Percentiles rank a stretch among this genome's conserved stretches.
phyloP scores from a whole-genome alignment of 2,888 invertebrate genomes.

The Habroteleia sp. region DNA sequence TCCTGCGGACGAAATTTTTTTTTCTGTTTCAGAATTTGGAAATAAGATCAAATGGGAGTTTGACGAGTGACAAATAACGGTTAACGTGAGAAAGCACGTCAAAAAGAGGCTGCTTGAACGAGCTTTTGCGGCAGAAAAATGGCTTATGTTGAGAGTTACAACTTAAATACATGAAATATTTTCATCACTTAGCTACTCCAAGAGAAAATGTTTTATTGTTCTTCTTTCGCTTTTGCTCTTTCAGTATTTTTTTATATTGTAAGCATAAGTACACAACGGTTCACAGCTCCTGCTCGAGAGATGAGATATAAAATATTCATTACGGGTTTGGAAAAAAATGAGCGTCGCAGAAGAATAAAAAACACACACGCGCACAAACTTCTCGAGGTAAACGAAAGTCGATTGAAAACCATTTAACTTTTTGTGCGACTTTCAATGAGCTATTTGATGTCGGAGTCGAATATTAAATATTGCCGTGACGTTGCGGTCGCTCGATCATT shows the following conservation, averaged over 20 bases:
- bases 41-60: conserved; percentile 31
- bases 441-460: conserved; percentile 12
- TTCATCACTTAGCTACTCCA: conserved; percentile 46
- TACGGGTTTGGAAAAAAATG: conserved; percentile 10
- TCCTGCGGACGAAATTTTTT: no score
- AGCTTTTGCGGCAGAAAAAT: conserved; percentile 29
- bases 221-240: conserved; percentile 4
- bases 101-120: neutral
- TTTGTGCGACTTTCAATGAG: conserved; percentile 21
- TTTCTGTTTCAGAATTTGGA: no score
- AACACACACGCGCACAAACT: neutral
- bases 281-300: conserved; percentile 2
- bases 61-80: conserved; percentile 32
- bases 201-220: conserved; percentile 14
- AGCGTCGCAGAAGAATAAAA: neutral
- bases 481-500: no score
- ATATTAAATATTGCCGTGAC: conserved; percentile 15
- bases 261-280: conserved; percentile 5
- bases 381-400: conserved; percentile 9
- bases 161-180: conserved; percentile 32
- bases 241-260: conserved; percentile 1
- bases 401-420: conserved; percentile 17
- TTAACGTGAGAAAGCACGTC: neutral
- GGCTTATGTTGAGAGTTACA: conserved; percentile 23
- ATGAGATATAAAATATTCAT: conserved; percentile 39